A percentile compares a stretch with the other conserved stretches of the same genome.
phyloP scores from a whole-genome alignment of 2,113 vertebrate species.

The Amblyornis subalaris region DNA sequence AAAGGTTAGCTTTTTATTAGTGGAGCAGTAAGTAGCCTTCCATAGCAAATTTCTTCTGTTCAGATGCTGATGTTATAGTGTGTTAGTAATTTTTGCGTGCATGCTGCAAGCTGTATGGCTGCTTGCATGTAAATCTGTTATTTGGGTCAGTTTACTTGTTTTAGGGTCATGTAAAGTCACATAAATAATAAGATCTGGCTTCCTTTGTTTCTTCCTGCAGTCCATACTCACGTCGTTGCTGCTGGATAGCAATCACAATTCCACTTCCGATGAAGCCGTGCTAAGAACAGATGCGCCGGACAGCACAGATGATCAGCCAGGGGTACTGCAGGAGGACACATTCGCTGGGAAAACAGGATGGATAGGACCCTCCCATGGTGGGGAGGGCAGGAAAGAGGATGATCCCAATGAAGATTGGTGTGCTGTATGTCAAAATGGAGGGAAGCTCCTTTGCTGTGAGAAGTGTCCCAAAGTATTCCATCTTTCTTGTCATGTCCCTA shows the following conservation, averaged over 20 bases:
- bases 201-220: constrained; percentile 37
- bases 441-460: constrained; percentile 81
- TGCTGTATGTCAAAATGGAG: constrained; percentile 82
- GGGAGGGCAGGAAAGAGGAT: constrained; percentile 77
- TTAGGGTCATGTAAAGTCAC: background rate
- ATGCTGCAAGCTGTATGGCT: background rate
- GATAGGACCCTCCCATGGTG: constrained; percentile 35
- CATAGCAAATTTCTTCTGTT: background rate
- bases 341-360: constrained; percentile 63
- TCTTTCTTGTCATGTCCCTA: constrained; percentile 79
- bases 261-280: constrained; percentile 53
- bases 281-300: constrained; percentile 74
- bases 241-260: constrained; percentile 64
- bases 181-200: background rate
- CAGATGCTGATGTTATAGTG: background rate
- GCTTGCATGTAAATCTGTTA: background rate
- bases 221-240: constrained; percentile 75
- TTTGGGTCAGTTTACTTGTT: background rate
- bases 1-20: background rate
- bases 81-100: background rate
- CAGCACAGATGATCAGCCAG: constrained; percentile 76
- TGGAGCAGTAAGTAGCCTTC: background rate
- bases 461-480: constrained; percentile 85
- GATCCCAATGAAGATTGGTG: constrained; percentile 86
- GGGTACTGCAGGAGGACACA: constrained; percentile 37